Base-by-base conservation (phyloP, 2,888 invertebrate genomes). In the Diarsia dahlii region DNA sequence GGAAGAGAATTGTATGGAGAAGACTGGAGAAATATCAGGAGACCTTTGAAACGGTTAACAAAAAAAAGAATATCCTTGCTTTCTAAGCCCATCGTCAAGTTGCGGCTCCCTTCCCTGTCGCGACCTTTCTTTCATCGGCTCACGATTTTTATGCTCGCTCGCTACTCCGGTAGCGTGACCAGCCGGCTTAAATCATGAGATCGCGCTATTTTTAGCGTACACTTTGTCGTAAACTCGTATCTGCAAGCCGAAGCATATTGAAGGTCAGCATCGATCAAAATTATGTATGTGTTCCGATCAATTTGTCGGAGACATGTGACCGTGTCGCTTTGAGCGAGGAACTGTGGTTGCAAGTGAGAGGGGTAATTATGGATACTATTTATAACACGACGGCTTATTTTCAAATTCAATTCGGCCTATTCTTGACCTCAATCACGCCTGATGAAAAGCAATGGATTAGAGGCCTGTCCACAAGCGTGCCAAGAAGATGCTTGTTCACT, bases 171-270 rank as follows among this genome's bases (percentile, higher is more conserved):
- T 91, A 81, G 91, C 94, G 93, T 94, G 94, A 91, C 89, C 85
- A 86, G 67, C 71, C 67, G 79, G 84, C 87, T 90, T 94, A 93
- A 93, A 93, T 94, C 93, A 93, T 83, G 84, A 84, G 85, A 89
- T 89, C 83, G 80, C 80, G 68, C 89, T 94, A 94, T 94, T 93
- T 93, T 93, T 93, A 93, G 92, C 64, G 70, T 80, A 89, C 88
- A 90, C 89, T 89, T 90, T 92, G 91, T 92, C 93, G 90, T 93
- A 91, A 92, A 91, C 89, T 67, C 87, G 90, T 90, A 90, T 89
- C 82, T 89, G 87, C 83, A 88, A 86, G 80, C 81, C 76, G 81
- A 80, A 76, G 76, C 81, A 76, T 60, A 74, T 52, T 83, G 90
- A 91, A 92, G 91, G 92, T 90, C 90, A 86, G 78, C 84, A 88